A percentile compares a stretch with the other conserved stretches of the same genome.
Evolutionary conservation across 2,888 invertebrate species (phyloP).

Genomic region (Corbicula japonica): DNA sequence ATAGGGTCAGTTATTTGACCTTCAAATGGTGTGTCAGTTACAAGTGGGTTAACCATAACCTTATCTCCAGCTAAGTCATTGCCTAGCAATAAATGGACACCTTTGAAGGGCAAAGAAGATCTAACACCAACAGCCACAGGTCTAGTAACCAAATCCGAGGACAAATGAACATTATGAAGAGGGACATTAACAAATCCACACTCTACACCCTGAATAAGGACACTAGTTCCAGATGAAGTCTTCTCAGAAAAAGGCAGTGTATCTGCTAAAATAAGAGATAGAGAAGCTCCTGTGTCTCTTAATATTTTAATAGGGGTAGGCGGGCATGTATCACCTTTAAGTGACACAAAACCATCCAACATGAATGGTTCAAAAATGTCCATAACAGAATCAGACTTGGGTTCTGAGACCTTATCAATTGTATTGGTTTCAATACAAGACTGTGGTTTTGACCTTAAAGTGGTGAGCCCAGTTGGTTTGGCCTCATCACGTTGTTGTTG

Average conservation of each 20-base stretch:
- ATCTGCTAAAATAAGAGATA: conserved; percentile 40
- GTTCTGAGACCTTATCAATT: conserved; percentile 2
- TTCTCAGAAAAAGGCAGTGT: conserved; percentile 37
- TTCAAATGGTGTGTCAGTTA: no score
- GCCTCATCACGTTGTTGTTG: conserved; percentile 9
- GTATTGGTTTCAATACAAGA: conserved; percentile 7
- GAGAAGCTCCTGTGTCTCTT: conserved; percentile 58
- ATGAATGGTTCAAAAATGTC: conserved; percentile 48
- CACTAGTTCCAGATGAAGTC: conserved; percentile 22
- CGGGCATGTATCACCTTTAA: conserved; percentile 1
- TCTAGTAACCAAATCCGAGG: no score
- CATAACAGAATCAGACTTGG: conserved; percentile 19
- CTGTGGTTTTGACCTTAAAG: conserved; percentile 7
- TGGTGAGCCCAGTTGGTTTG: conserved; percentile 9
- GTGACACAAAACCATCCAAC: conserved; percentile 16
- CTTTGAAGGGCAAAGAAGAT: no score
- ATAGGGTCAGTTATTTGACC: no score
- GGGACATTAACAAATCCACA: neutral
- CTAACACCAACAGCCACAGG: no score
- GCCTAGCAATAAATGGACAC: no score
- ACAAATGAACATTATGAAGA: no score
- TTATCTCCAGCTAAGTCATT: no score
- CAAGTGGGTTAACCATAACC: no score
- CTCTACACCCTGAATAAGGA: conserved; percentile 15
- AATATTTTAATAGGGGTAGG: conserved; percentile 33